Conservation (phyloP, 30 jellyfish, hydroid and myxozoan genomes). For the Phacellophora camtschatica region DNA sequence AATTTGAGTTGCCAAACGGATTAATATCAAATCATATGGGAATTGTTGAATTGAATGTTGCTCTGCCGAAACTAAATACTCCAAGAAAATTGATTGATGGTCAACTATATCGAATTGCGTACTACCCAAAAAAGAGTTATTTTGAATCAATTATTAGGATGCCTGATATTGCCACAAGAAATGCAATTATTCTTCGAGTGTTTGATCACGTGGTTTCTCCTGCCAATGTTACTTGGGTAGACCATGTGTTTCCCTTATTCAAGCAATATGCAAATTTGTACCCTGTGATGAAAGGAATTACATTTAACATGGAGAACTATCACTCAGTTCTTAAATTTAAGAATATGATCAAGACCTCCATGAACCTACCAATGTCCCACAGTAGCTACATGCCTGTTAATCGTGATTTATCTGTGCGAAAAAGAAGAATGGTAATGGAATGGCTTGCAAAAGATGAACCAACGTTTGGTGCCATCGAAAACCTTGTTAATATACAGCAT, state of each 20-base stretch:
- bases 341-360: constrained; percentile 3
- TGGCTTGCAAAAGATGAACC: constrained; percentile 43
- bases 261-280: constrained; percentile 43
- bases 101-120: constrained; percentile 31
- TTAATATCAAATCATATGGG: constrained; percentile 4
- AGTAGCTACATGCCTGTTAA: constrained; percentile 51
- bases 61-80: constrained; percentile 7
- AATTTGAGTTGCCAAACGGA: constrained; percentile 15
- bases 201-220: constrained; percentile 35
- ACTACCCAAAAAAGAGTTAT: not conserved
- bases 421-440: constrained; percentile 45
- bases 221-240: constrained; percentile 38
- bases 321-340: constrained; percentile 31
- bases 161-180: not conserved
- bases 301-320: constrained; percentile 31
- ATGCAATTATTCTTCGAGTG: not conserved
- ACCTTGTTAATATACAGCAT: constrained; percentile 11
- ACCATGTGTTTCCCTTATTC: constrained; percentile 46
- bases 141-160: not conserved
- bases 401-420: constrained; percentile 50
- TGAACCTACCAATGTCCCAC: constrained; percentile 37
- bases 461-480: constrained; percentile 8
- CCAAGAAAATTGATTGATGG: constrained; percentile 57
- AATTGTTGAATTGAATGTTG: not conserved
- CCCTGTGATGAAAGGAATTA: constrained; percentile 40